Evolutionary conservation across 1,140 invertebrate genomes (phyloP).

Genomic region (Oncopodura yosiiana): DNA sequence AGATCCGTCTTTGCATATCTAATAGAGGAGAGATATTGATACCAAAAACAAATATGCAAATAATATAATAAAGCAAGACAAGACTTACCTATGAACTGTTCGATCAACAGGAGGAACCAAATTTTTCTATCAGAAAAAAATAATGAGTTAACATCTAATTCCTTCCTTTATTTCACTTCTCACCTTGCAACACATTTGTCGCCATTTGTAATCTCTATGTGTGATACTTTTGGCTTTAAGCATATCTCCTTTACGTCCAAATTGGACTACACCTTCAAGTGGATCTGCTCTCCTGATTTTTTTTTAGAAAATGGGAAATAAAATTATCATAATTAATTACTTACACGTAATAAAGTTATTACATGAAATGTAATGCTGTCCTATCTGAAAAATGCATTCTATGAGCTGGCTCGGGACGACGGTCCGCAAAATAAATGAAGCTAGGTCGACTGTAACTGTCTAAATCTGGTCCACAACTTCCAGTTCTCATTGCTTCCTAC

Average conservation of each 20-base stretch:
- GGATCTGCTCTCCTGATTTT: slow-evolving; percentile 25
- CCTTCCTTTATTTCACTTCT: not conserved
- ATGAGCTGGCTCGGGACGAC: slow-evolving; percentile 25
- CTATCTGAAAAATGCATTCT: slow-evolving; percentile 26
- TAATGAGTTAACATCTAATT: too few species aligned
- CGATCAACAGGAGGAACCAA: too few species aligned
- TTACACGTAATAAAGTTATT: not conserved
- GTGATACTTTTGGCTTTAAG: slow-evolving; percentile 19
- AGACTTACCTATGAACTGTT: too few species aligned
- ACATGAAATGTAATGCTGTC: slow-evolving; percentile 27
- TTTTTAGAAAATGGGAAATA: not conserved
- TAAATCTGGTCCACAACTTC: slow-evolving; percentile 23
- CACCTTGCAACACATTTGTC: slow-evolving; percentile 18
- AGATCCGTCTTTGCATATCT: too few species aligned
- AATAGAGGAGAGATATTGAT: too few species aligned
- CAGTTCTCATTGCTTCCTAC: slow-evolving; percentile 29
- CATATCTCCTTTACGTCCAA: slow-evolving; percentile 30
- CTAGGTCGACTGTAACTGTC: not conserved
- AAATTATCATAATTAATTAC: not conserved
- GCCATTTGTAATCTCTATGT: slow-evolving; percentile 30
- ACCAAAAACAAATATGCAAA: too few species aligned
- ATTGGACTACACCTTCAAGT: slow-evolving; percentile 28
- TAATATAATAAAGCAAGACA: too few species aligned
- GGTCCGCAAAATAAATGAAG: slow-evolving; percentile 5
- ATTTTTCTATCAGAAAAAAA: too few species aligned